phyloP scores from a whole-genome alignment of 2,888 invertebrate species.

The Tinea pellionella region DNA sequence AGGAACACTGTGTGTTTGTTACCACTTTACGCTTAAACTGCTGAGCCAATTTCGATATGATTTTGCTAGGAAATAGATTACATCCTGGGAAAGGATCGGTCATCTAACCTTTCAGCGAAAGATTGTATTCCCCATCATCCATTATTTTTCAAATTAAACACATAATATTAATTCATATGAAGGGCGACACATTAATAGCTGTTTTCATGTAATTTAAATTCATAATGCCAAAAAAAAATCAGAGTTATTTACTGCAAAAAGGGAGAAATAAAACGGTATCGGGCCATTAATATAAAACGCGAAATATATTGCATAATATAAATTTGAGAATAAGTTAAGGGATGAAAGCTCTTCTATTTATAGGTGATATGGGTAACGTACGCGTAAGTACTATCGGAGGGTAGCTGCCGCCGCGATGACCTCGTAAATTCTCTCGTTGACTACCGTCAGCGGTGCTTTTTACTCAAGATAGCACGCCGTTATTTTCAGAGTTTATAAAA shows the following conservation, averaged over 20 bases:
- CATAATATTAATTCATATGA: too few species aligned
- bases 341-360: conserved; percentile 38
- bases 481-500: background rate
- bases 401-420: background rate
- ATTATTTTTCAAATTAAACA: too few species aligned
- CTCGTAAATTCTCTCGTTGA: background rate
- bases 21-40: too few species aligned
- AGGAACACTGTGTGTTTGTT: too few species aligned
- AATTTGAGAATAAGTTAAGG: conserved; percentile 26
- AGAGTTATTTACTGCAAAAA: background rate
- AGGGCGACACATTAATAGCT: too few species aligned
- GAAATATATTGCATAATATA: background rate
- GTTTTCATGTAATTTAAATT: too few species aligned
- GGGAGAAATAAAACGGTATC: background rate
- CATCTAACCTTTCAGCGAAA: too few species aligned
- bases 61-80: too few species aligned
- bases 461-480: background rate
- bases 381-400: background rate
- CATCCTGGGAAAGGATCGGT: too few species aligned
- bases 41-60: too few species aligned
- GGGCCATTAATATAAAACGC: background rate
- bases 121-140: too few species aligned
- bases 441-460: background rate
- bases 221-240: background rate
- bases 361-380: conserved; percentile 19